Evolutionary conservation across 2,113 vertebrate species (phyloP).

Genomic region (Lophius piscatorius): DNA sequence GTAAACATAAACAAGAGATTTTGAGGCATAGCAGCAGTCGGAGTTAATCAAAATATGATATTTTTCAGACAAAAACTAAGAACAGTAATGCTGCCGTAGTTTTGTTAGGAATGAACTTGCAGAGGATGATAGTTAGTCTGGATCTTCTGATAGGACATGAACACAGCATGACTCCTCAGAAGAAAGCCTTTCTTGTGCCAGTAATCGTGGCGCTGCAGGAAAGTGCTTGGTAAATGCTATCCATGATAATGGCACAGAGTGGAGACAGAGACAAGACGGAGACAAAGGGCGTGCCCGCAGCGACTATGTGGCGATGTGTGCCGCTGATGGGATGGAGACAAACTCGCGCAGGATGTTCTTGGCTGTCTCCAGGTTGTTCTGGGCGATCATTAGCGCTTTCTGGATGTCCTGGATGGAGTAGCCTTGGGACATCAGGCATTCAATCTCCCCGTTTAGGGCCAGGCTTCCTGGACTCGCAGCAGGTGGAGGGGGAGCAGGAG

Average conservation of each 20-base stretch:
- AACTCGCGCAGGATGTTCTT: constrained; percentile 98
- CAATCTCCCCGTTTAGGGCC: constrained; percentile 92
- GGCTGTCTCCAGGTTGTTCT: constrained; percentile 99
- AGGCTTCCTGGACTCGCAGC: constrained; percentile 40
- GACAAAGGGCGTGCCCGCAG: not conserved
- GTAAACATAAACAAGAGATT: too few relatives aligned
- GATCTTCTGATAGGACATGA: constrained; percentile 18
- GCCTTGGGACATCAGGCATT: constrained; percentile 93
- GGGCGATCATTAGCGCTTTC: constrained; percentile 97
- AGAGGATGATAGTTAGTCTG: not conserved
- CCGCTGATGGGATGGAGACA: constrained; percentile 90
- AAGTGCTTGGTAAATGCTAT: constrained; percentile 63
- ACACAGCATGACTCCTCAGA: constrained; percentile 22
- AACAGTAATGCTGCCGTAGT: not conserved
- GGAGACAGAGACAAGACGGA: constrained; percentile 26
- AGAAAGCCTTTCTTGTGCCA: constrained; percentile 6
- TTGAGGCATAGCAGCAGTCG: constrained; percentile 2
- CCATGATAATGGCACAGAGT: constrained; percentile 62
- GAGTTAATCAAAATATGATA: not conserved
- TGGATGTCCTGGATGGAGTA: constrained; percentile 99
- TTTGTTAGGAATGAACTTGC: too few relatives aligned
- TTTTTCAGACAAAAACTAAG: constrained; percentile 5
- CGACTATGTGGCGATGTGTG: constrained; percentile 94
- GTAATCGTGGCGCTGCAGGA: constrained; percentile 47
- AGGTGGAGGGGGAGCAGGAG: not conserved